Conservation (phyloP, 2,888 invertebrate species). For the Pyralis farinalis region DNA sequence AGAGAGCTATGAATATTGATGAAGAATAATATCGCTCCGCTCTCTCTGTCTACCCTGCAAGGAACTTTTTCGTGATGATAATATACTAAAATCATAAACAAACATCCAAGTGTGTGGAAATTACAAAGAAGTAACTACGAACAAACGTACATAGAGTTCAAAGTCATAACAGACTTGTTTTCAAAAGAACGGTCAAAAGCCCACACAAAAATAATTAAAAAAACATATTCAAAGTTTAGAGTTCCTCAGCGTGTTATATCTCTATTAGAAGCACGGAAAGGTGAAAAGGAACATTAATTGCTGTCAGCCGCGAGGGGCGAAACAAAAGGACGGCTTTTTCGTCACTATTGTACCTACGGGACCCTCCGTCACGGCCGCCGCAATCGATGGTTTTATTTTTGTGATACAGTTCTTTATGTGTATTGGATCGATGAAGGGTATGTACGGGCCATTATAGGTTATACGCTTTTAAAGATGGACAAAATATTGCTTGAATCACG, state of each 20-base stretch:
- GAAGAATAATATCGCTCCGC: too few relatives aligned
- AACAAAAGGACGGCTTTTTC: slow-evolving; percentile 62
- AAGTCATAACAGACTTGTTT: too few relatives aligned
- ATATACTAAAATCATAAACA: too few relatives aligned
- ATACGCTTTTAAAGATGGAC: too few relatives aligned
- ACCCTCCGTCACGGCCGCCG: slow-evolving; percentile 59
- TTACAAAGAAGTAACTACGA: too few relatives aligned
- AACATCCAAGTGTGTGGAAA: too few relatives aligned
- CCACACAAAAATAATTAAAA: slow-evolving; percentile 5
- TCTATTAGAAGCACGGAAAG: slow-evolving; percentile 47
- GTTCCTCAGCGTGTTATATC: slow-evolving; percentile 29
- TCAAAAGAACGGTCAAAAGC: background rate
- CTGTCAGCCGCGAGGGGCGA: slow-evolving; percentile 60
- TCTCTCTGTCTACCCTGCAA: too few relatives aligned
- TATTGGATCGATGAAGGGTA: background rate
- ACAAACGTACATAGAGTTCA: too few relatives aligned
- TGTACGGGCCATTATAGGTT: background rate
- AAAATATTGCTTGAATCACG: too few relatives aligned
- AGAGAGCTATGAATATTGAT: too few relatives aligned
- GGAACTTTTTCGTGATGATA: too few relatives aligned
- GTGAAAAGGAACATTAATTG: slow-evolving; percentile 75
- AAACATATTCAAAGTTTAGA: slow-evolving; percentile 5
- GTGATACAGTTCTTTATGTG: background rate
- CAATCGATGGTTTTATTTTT: slow-evolving; percentile 22
- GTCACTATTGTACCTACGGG: slow-evolving; percentile 62